phyloP scores from a whole-genome alignment of 2,113 vertebrate species.

The Irena cyanogastra region DNA sequence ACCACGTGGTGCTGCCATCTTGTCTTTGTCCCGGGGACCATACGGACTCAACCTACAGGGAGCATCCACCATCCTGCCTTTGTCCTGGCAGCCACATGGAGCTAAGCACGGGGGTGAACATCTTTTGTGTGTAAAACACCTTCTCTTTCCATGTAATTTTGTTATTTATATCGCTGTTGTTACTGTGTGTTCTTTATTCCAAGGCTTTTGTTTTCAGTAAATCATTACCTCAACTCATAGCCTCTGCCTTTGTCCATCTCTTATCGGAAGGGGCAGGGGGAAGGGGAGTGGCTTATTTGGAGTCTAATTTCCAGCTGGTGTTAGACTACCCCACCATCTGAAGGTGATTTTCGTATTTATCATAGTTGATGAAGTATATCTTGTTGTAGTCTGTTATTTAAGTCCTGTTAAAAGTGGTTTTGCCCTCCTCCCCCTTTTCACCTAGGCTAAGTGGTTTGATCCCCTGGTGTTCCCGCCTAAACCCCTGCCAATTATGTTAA shows the following conservation, averaged over 20 bases:
- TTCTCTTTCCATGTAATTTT: neutral
- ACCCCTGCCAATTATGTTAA: no score
- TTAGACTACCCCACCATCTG: neutral
- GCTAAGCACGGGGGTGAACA: neutral
- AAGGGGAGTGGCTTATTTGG: neutral
- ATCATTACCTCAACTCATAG: neutral
- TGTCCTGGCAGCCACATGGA: no score
- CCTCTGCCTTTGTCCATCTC: neutral
- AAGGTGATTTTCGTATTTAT: neutral
- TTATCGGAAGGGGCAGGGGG: fast-evolving
- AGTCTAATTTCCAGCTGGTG: neutral
- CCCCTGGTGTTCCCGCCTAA: no score
- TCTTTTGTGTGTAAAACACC: neutral
- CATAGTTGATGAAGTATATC: neutral
- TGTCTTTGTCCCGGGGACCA: no score
- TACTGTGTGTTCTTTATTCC: neutral
- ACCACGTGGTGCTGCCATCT: no score
- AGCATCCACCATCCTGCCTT: no score
- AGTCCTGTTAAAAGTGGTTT: no score
- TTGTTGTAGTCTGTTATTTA: no score
- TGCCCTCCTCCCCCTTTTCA: no score
- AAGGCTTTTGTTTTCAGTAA: neutral
- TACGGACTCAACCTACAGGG: no score
- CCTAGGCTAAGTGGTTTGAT: no score
- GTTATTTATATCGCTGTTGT: neutral